Base-by-base conservation (phyloP, 2,888 invertebrate species). In the Tetropium fuscum region DNA sequence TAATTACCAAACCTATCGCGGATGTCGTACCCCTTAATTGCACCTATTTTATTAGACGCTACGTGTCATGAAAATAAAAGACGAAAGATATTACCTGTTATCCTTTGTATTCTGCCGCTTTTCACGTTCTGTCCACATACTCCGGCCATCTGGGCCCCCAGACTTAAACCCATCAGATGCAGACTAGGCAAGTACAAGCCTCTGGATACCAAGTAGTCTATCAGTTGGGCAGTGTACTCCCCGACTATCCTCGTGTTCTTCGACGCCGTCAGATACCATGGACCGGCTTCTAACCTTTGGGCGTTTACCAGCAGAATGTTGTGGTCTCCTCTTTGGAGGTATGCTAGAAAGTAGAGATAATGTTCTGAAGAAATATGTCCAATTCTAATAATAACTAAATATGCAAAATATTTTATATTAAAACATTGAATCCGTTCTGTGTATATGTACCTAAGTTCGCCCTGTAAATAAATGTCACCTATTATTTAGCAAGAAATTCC, bases 121-220 rank as follows among this genome's bases (percentile, higher is more conserved):
- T 80, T 82, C 0, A 88, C 74, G 11, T 84, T 81, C 22, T 82
- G 79, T 0, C 88, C 88, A 0, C 87, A 86, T 0, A 88, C 87
- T 0, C 89, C 90, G 0, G 88, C 88, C 58, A 87, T 84, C 64
- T 89, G 89, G 0, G 86, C 87, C 0, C 89, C 89, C 53, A 89
- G 72, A 69, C 88, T 88, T 75, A 88, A 84, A 0, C 89, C 89
- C 2, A 88, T 80, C 18, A 88, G 74, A 70, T 88, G 88, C 0
- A 88, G 83, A 55, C 82, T 84, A 19, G 84, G 83, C 25, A 87
- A 70, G 30, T 86, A 78, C 32, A 87, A 73, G 0, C 87, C 87
- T 64, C 86, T 84, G 1, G 85, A 81, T 0, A 87, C 86, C 51
- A 88, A 72, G 62, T 86, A 88, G 73, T 88, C 87, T 1, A 88